These are phyloP conservation scores for Sarcoramphus papa DNA, from an alignment of 2,797 vertebrate genomes.

Conservation along the genomic window DNA sequence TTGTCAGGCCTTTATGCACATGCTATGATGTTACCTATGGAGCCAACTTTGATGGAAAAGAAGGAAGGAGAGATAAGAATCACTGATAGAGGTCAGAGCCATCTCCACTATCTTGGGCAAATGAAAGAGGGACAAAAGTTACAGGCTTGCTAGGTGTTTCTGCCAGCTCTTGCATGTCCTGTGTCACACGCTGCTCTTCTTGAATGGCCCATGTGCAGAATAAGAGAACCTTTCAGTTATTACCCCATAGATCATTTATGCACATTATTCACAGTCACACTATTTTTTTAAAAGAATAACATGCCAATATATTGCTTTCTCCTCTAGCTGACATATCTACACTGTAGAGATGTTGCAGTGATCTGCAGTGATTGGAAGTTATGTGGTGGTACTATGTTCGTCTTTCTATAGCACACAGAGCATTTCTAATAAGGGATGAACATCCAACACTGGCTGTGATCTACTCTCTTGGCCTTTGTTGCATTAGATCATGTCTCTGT, in stretches of 20 bases:
- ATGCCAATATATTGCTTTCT: background rate
- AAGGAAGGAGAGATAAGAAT: background rate
- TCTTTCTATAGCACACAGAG: background rate
- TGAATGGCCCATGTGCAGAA: background rate
- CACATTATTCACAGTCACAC: background rate
- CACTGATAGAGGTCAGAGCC: background rate
- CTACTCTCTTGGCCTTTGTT: background rate
- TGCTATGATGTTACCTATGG: background rate
- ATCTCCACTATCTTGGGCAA: background rate
- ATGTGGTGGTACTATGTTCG: background rate
- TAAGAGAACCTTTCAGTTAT: background rate
- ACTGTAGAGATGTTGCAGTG: background rate
- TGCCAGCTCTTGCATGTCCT: background rate
- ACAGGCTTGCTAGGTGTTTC: background rate
- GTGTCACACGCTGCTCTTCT: background rate
- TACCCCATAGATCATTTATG: background rate
- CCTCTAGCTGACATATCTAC: background rate
- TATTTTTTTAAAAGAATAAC: background rate
- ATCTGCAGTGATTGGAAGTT: background rate
- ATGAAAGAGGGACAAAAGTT: background rate
- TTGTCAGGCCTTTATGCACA: background rate
- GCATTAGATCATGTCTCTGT: background rate
- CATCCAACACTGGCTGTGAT: background rate
- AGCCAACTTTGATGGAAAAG: background rate
- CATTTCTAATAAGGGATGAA: background rate